Evolutionary conservation across 1,140 invertebrate genomes (phyloP).

Genomic region (Sitobion miscanthi): DNA sequence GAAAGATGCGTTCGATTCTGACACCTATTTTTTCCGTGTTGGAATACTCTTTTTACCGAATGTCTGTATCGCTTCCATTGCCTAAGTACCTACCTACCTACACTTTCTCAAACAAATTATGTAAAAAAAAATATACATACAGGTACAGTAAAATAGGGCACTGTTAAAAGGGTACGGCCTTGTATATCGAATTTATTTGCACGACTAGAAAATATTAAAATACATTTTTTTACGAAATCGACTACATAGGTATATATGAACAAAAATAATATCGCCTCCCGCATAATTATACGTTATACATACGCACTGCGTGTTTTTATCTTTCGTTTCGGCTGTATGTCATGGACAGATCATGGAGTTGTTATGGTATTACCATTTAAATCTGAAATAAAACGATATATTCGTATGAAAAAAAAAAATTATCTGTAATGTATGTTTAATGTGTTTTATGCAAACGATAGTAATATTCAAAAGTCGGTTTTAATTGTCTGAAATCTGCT

Average conservation of each 20-base stretch:
- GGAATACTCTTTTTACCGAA: background rate
- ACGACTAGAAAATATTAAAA: conserved; percentile 22
- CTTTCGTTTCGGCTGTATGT: background rate
- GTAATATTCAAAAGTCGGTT: background rate
- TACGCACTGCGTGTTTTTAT: background rate
- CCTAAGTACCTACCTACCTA: background rate
- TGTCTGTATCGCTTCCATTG: background rate
- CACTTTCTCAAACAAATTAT: background rate
- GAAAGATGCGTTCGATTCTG: conserved; percentile 17
- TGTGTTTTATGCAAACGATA: background rate
- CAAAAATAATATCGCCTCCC: conserved; percentile 2
- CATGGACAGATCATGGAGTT: background rate
- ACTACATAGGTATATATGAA: background rate
- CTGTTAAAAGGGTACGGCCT: conserved; percentile 7
- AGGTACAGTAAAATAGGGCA: background rate
- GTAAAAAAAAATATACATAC: background rate
- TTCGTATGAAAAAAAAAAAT: background rate
- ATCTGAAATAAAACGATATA: background rate
- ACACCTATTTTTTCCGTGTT: background rate
- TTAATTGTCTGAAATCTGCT: no score
- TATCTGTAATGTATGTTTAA: background rate
- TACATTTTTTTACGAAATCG: conserved; percentile 33
- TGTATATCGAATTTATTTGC: conserved; percentile 36
- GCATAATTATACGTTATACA: conserved; percentile 27
- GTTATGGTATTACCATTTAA: background rate